Conservation (phyloP, 2,113 vertebrate genomes). For the Cavia aperea region DNA sequence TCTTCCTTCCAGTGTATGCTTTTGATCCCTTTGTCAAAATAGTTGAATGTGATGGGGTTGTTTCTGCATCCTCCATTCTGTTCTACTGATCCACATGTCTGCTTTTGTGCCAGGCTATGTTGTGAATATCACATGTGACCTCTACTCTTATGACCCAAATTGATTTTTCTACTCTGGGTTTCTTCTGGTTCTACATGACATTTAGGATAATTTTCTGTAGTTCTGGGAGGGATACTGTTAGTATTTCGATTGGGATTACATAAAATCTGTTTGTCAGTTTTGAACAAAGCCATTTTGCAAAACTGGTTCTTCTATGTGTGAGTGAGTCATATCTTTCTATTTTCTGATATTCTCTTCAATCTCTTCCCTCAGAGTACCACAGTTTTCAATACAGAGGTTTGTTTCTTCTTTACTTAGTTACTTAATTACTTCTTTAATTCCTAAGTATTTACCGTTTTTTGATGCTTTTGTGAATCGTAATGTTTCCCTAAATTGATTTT, state of each 20-base stretch:
- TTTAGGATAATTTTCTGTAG: neutral
- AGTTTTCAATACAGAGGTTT: neutral
- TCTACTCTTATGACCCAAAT: neutral
- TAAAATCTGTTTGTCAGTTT: neutral
- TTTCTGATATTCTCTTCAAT: neutral
- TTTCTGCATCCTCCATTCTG: neutral
- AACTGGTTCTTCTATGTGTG: neutral
- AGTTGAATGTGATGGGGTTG: neutral
- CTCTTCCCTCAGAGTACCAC: neutral
- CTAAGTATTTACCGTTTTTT: neutral
- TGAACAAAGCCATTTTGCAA: neutral
- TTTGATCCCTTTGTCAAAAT: neutral
- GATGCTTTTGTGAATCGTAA: neutral
- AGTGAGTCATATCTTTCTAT: neutral
- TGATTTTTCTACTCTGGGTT: neutral
- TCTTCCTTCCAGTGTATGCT: neutral
- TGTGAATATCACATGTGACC: neutral
- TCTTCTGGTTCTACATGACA: neutral
- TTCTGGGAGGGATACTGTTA: neutral
- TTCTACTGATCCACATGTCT: neutral
- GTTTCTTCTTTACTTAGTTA: neutral
- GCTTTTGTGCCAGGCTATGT: neutral
- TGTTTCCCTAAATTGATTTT: neutral
- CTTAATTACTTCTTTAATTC: neutral
- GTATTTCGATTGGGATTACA: neutral